These are phyloP conservation scores for Ibidorhyncha struthersii DNA, from an alignment of 2,113 vertebrate genomes.

Conservation along the genomic window DNA sequence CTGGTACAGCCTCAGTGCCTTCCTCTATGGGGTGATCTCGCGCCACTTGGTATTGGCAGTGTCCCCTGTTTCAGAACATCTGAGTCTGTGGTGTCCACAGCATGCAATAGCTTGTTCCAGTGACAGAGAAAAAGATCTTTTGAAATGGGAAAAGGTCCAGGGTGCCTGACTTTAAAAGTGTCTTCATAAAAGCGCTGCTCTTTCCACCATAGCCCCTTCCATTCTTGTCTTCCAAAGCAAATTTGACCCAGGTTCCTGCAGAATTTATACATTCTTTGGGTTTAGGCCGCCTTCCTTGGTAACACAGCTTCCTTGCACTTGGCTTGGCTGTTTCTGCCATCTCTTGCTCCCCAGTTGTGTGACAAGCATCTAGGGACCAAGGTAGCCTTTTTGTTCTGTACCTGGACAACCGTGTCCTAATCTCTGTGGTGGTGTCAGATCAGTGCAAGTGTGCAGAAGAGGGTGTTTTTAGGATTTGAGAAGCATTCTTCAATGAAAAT, in stretches of 20 bases:
- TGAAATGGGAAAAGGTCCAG: neutral
- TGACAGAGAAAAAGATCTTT: neutral
- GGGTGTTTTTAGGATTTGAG: neutral
- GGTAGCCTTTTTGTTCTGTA: neutral
- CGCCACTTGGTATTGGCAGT: accelerated
- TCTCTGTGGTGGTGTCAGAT: neutral
- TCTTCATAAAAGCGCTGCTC: neutral
- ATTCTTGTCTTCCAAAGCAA: neutral
- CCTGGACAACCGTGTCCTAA: neutral
- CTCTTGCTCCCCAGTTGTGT: neutral
- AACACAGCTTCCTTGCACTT: neutral
- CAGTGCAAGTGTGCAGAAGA: neutral
- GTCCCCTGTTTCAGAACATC: neutral
- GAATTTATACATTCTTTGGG: neutral
- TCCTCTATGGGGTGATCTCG: neutral
- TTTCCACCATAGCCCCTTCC: neutral
- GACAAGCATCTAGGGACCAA: neutral
- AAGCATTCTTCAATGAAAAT: neutral
- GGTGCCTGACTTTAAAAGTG: neutral
- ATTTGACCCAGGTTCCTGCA: neutral
- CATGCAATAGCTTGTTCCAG: neutral
- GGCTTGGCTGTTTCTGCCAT: neutral
- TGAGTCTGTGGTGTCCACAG: neutral
- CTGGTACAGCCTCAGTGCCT: accelerated
- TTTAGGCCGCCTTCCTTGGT: neutral